Conservation (phyloP, 2,113 vertebrate species). For the Trematomus loennbergii region DNA sequence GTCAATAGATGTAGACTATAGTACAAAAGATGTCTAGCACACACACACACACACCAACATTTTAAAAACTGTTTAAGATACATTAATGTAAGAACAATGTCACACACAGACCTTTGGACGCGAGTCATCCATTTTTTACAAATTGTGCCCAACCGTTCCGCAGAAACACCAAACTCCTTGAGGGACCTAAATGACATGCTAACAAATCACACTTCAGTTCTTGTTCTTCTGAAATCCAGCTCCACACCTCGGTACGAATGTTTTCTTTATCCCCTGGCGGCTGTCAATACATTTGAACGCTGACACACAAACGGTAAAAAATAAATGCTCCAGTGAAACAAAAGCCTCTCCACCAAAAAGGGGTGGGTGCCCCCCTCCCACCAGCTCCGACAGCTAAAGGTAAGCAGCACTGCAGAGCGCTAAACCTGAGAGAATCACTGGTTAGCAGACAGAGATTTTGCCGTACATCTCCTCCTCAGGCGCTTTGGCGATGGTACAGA, state of each 20-base stretch:
- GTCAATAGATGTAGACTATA: background rate
- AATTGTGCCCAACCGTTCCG: conserved; percentile 80
- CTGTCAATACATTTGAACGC: conserved; percentile 52
- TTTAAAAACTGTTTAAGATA: conserved; percentile 4
- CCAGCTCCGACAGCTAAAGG: conserved; percentile 44
- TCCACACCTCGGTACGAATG: conserved; percentile 16
- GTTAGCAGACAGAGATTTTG: conserved; percentile 61
- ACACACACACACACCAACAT: background rate
- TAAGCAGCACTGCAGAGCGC: conserved; percentile 61
- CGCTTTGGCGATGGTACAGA: conserved; percentile 81
- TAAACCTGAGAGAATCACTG: conserved; percentile 56
- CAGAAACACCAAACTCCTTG: conserved; percentile 82
- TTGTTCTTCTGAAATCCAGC: conserved; percentile 53
- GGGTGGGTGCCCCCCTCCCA: conserved; percentile 41
- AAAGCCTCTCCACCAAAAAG: conserved; percentile 40
- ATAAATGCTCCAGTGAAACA: conserved; percentile 30
- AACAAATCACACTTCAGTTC: conserved; percentile 59
- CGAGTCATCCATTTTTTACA: conserved; percentile 83
- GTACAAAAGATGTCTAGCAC: background rate
- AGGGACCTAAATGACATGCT: conserved; percentile 83
- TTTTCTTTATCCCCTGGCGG: background rate
- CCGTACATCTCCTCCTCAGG: conserved; percentile 67
- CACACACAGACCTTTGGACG: conserved; percentile 82
- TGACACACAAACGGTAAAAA: background rate
- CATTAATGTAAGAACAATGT: conserved; percentile 57